A percentile compares a stretch with the other conserved stretches of the same genome.
Conservation (phyloP, 1,140 invertebrate genomes). For the Caerostris darwini region DNA sequence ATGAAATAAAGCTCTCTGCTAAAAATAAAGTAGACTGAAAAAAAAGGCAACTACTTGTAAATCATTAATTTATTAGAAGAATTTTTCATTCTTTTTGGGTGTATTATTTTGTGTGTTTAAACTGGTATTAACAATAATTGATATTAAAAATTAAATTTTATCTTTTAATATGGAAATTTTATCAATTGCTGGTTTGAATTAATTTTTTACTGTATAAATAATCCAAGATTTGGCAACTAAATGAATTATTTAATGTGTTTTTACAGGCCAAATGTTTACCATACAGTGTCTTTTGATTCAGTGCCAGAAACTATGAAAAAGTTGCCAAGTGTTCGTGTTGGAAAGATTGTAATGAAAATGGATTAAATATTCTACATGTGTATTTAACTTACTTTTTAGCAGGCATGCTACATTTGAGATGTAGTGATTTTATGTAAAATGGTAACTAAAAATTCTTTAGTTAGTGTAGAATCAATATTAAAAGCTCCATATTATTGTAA, state of each 20-base stretch:
- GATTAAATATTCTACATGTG: constrained; percentile 57
- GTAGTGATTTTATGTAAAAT: constrained; percentile 38
- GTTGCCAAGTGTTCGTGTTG: constrained; percentile 80
- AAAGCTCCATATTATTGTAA: not conserved
- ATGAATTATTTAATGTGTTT: not conserved
- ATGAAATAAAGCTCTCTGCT: too few relatives aligned
- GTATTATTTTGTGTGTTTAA: too few relatives aligned
- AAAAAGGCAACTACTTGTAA: too few relatives aligned
- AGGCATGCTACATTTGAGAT: constrained; percentile 30
- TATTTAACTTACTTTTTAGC: constrained; percentile 8
- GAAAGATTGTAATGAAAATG: constrained; percentile 81
- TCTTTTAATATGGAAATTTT: too few relatives aligned
- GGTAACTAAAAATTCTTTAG: constrained; percentile 6
- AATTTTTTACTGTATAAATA: too few relatives aligned
- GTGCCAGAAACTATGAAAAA: constrained; percentile 80
- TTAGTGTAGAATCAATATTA: constrained; percentile 25
- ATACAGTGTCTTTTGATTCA: constrained; percentile 81
- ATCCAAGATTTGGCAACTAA: too few relatives aligned
- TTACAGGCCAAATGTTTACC: constrained; percentile 81
- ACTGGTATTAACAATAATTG: too few relatives aligned
- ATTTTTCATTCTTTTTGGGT: too few relatives aligned
- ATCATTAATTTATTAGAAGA: too few relatives aligned
- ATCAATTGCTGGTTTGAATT: too few relatives aligned
- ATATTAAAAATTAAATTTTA: too few relatives aligned
- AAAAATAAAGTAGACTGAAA: too few relatives aligned